These are phyloP conservation scores for Pagetopsis macropterus DNA, from an alignment of 2,797 vertebrate species.

Conservation along the genomic window DNA sequence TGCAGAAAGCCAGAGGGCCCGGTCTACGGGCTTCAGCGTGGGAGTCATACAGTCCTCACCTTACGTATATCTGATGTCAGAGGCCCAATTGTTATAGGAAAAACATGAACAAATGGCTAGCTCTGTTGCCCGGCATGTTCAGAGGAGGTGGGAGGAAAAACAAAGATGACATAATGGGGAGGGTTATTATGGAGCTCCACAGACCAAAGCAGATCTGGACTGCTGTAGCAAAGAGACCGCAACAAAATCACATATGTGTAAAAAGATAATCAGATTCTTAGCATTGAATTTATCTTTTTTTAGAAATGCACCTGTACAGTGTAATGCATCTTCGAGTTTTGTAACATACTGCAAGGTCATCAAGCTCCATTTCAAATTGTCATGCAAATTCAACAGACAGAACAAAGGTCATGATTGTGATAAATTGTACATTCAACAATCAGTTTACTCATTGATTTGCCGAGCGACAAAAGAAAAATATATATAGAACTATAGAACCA, in stretches of 20 bases:
- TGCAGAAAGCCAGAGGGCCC: conserved; percentile 69
- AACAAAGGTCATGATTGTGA: background rate
- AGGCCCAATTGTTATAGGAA: conserved; percentile 43
- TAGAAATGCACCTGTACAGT: background rate
- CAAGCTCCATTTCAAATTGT: background rate
- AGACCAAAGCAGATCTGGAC: conserved; percentile 10
- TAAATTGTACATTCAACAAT: no score
- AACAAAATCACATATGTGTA: background rate
- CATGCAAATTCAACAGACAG: background rate
- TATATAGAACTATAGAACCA: no score
- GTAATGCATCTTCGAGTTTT: background rate
- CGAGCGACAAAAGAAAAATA: no score
- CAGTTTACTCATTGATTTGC: no score
- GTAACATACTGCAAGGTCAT: background rate
- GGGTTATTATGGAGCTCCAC: conserved; percentile 1
- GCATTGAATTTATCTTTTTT: background rate
- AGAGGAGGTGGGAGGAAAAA: conserved; percentile 48
- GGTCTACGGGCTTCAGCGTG: conserved; percentile 44
- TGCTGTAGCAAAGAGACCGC: background rate
- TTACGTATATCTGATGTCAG: conserved; percentile 59
- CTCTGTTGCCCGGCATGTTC: conserved; percentile 29
- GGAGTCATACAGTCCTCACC: conserved; percentile 71
- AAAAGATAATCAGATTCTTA: background rate
- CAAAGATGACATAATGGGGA: conserved; percentile 27
- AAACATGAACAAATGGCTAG: conserved; percentile 20